These are phyloP conservation scores for Onychomys arenicola DNA, from an alignment of 2,797 vertebrate species.

Conservation along the genomic window DNA sequence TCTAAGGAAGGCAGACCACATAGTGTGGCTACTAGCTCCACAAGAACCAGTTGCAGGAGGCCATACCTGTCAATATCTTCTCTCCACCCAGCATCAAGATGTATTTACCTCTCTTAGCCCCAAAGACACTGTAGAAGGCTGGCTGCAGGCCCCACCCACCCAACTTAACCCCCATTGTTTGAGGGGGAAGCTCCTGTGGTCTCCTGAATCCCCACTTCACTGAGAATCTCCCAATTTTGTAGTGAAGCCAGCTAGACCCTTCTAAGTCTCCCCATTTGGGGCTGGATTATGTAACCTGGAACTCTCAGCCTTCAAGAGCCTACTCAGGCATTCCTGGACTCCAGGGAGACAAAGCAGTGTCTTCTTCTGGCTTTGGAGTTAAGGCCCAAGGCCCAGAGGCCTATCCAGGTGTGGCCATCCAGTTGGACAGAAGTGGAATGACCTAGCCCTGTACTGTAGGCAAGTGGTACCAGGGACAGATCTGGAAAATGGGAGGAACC, in stretches of 20 bases:
- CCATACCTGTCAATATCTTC: not conserved
- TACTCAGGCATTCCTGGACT: not conserved
- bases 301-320: not conserved
- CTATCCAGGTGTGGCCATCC: not conserved
- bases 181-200: not conserved
- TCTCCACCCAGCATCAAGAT: not conserved
- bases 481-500: constrained; percentile 10
- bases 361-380: not conserved
- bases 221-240: not conserved
- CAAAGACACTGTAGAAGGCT: not conserved
- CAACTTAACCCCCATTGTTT: not conserved
- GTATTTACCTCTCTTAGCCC: not conserved
- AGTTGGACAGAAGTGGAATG: not conserved
- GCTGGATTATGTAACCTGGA: not conserved
- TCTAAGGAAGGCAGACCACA: not conserved
- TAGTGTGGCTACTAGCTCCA: not conserved
- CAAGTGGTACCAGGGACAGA: not conserved
- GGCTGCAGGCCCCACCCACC: not conserved
- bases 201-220: not conserved
- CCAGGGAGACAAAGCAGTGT: constrained; percentile 4
- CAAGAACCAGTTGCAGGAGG: not conserved
- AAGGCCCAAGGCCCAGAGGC: not conserved
- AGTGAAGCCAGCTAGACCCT: constrained; percentile 3
- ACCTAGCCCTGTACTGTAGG: not conserved
- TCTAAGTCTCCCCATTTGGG: not conserved